Evolutionary conservation across 23 tunicate genomes (phyloP).

Genomic region (Corella eumyota): DNA sequence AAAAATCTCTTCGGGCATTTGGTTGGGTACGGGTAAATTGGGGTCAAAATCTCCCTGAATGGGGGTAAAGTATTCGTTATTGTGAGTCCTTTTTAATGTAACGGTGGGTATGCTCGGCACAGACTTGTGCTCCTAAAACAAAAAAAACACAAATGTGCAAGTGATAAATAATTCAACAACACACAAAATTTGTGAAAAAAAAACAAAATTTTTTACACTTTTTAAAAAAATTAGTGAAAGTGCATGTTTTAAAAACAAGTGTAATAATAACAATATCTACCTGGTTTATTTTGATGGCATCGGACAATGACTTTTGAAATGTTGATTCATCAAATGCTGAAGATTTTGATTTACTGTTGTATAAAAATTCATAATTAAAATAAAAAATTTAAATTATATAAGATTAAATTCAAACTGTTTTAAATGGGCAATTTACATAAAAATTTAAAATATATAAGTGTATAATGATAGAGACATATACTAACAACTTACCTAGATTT

Average conservation of each 20-base stretch:
- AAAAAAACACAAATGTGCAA: no score
- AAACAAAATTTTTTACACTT: no score
- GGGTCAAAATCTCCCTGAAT: slow-evolving; percentile 19
- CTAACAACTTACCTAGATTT: slow-evolving; percentile 14
- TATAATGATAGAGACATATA: not conserved
- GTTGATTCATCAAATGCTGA: slow-evolving; percentile 45
- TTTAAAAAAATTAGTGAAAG: no score
- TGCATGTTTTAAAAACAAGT: no score
- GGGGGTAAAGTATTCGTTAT: slow-evolving; percentile 23
- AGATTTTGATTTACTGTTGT: not conserved
- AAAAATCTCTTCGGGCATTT: slow-evolving; percentile 40
- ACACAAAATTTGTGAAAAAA: no score
- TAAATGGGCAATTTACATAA: no score
- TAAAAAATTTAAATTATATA: not conserved
- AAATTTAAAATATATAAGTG: no score
- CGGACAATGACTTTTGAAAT: slow-evolving; percentile 63
- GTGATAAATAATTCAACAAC: no score
- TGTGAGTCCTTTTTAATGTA: slow-evolving; percentile 49
- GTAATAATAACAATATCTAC: no score
- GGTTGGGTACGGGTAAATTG: slow-evolving; percentile 12
- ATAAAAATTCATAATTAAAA: not conserved
- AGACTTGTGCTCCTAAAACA: no score
- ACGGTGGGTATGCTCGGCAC: slow-evolving; percentile 37
- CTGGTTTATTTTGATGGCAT: slow-evolving; percentile 64
- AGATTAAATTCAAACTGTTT: no score